Conservation (phyloP, 23 tunicate species). For the Styela clava region DNA sequence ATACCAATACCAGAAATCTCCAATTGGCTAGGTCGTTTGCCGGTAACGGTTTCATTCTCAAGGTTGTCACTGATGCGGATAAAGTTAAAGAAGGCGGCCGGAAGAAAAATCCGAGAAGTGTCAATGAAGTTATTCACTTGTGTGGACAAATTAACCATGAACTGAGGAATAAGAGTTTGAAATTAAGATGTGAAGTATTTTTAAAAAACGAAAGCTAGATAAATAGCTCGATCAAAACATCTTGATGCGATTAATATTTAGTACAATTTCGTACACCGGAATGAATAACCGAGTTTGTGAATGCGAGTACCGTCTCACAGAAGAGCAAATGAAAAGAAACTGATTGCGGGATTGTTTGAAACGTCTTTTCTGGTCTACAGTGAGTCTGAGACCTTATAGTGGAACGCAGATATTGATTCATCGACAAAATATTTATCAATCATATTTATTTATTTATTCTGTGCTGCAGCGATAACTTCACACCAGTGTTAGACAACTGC, state of each 20-base stretch:
- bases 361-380: too few relatives aligned
- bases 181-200: background rate
- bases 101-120: background rate
- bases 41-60: background rate
- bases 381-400: too few relatives aligned
- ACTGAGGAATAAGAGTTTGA: background rate
- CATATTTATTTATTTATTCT: background rate
- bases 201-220: background rate
- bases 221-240: too few relatives aligned
- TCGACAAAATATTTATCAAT: background rate
- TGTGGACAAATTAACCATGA: background rate
- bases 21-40: background rate
- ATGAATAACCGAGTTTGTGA: too few relatives aligned
- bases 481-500: background rate
- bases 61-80: background rate
- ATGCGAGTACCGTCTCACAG: too few relatives aligned
- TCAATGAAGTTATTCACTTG: background rate
- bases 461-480: background rate
- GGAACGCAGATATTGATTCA: background rate
- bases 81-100: background rate
- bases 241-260: too few relatives aligned
- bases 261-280: too few relatives aligned
- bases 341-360: too few relatives aligned
- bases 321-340: too few relatives aligned
- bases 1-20: background rate